A percentile compares a stretch with the other conserved stretches of the same genome.
These are phyloP conservation scores for Danio tinwini DNA, from an alignment of 2,797 vertebrate genomes.

Conservation along the genomic window DNA sequence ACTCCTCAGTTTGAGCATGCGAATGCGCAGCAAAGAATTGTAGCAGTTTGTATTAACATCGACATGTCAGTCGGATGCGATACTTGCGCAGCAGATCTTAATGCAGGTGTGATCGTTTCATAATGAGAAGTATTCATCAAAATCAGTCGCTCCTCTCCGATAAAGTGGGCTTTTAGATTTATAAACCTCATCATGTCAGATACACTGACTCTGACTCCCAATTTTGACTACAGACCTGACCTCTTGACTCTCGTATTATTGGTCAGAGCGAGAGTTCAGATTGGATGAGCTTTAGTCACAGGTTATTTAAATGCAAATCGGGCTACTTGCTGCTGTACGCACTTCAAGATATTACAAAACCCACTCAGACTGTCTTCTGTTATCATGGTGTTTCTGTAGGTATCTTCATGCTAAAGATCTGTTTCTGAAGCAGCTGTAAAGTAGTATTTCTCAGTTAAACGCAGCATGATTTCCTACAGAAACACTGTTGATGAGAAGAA, in stretches of 20 bases:
- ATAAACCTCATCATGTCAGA: constrained; percentile 2
- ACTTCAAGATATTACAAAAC: constrained; percentile 2
- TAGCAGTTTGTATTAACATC: constrained; percentile 6
- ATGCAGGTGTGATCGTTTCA: constrained; percentile 1
- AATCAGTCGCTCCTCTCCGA: neutral
- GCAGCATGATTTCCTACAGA: neutral
- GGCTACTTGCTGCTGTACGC: constrained; percentile 22
- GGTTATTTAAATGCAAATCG: constrained; percentile 48
- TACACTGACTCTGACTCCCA: constrained; percentile 12
- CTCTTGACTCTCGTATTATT: constrained; percentile 18
- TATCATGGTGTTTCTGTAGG: constrained; percentile 11
- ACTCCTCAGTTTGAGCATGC: neutral
- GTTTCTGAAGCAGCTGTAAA: neutral
- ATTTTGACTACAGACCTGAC: constrained; percentile 14
- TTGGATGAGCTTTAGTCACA: constrained; percentile 34
- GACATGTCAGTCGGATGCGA: neutral
- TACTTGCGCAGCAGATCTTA: neutral
- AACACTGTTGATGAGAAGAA: neutral
- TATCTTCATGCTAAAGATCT: neutral
- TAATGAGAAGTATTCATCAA: constrained; percentile 1
- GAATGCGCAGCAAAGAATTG: constrained; percentile 22
- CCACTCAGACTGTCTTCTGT: neutral
- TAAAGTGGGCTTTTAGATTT: constrained; percentile 15
- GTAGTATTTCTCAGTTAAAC: neutral
- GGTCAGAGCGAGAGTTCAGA: constrained; percentile 14